Base-by-base conservation (phyloP, 2,888 invertebrate species). In the Podabrus alpinus region DNA sequence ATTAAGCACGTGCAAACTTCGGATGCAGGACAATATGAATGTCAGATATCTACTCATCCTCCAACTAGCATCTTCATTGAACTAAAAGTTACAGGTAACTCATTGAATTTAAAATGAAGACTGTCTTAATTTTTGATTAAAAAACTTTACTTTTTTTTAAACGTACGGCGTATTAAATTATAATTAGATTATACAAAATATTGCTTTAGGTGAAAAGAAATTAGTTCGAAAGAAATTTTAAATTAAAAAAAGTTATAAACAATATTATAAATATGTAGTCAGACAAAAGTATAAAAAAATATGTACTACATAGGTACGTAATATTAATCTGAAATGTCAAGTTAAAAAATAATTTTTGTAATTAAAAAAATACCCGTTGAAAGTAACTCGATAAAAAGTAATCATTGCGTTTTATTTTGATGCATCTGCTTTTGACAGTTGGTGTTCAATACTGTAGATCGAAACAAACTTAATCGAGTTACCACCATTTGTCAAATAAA, bases 31-130 rank as follows among this genome's bases (percentile, higher is more conserved):
- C 88, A 92, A 69, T 94, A 94, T 84, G 92, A 94, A 90, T 94
- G 94, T 87, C 94, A 94, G 90, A 92, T 94, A 84, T 94, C 94
- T 68, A 94, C 94, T 68, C 93, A 94, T 88, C 94, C 94, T 15
- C 93, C 94, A 17, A 90, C 92, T 81, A 93, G 93, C 81, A 92
- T 94, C 84, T 91, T 92, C 84, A 92, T 93, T 75, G 92, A 94
- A 84, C 89, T 94, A 81, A 92, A 92, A 78, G 92, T 94, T 81
- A 88, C 93, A 85, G 92, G 94, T 94, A 21, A 15, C n/a, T n/a
- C 45, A 45, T n/a, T 45, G 45, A 45, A 45, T 45, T n/a, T 45
- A 45, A 45, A 45, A 45, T 45, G 45, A 45, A n/a, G 45, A n/a
- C 45, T n/a, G 45, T 45, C n/a, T 45, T 45, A 45, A 45, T 45